Conservation (phyloP, 2,113 vertebrate species). For the Prionailurus bengalensis region DNA sequence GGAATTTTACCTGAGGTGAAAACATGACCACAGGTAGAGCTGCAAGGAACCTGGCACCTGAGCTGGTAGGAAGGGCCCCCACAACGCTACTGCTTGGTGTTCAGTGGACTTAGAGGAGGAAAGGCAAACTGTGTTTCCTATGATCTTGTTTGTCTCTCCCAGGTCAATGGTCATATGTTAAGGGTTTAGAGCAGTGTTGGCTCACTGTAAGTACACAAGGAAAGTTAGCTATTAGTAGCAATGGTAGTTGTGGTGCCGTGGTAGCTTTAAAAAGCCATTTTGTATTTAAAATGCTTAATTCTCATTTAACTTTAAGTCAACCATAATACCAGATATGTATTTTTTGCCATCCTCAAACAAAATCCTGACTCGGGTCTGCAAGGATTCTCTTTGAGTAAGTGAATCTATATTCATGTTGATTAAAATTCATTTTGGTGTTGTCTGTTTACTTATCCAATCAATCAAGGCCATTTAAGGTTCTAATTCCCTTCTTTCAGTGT, state of each 20-base stretch:
- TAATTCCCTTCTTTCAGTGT: background rate
- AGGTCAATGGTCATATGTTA: background rate
- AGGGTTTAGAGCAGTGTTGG: background rate
- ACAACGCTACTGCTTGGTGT: background rate
- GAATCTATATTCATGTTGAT: background rate
- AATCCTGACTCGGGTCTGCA: constrained; percentile 33
- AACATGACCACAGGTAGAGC: background rate
- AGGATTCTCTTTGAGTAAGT: background rate
- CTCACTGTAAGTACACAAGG: background rate
- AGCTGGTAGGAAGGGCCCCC: background rate
- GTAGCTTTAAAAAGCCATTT: background rate
- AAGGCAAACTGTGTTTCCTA: background rate
- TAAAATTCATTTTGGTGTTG: constrained; percentile 43
- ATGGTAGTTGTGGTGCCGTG: background rate
- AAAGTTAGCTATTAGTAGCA: background rate
- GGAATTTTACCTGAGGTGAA: background rate
- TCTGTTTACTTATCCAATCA: constrained; percentile 14
- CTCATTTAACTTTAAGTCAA: background rate
- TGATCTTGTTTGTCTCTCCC: background rate
- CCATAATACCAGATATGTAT: background rate
- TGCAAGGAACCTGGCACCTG: background rate
- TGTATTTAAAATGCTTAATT: background rate
- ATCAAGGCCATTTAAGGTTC: background rate
- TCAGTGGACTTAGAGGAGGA: background rate
- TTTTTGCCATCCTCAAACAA: background rate